A percentile compares a stretch with the other conserved stretches of the same genome.
Conservation (phyloP, 2,888 invertebrate species). For the Heliconius ismenius region DNA sequence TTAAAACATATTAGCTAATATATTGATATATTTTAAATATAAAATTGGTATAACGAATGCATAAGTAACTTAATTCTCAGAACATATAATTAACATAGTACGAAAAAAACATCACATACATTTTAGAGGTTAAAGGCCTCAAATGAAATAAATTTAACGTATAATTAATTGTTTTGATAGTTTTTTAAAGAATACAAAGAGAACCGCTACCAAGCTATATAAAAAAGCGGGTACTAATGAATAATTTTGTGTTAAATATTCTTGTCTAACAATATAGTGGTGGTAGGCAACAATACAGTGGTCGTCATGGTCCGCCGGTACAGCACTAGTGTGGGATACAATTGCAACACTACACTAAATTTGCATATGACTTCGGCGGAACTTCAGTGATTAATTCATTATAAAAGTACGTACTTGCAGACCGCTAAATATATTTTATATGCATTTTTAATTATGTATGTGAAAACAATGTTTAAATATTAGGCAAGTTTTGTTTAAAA, state of each 20-base stretch:
- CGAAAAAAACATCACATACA: constrained; percentile 6
- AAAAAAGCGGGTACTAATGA: constrained; percentile 59
- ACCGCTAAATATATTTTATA: constrained; percentile 36
- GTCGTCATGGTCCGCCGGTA: constrained; percentile 68
- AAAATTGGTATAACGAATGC: neutral
- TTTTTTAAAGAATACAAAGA: constrained; percentile 44
- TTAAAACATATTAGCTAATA: neutral
- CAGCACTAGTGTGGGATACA: constrained; percentile 63
- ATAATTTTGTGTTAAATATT: constrained; percentile 53
- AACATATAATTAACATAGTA: constrained; percentile 19
- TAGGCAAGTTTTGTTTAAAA: neutral
- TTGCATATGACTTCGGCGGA: constrained; percentile 74
- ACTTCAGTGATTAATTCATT: constrained; percentile 59
- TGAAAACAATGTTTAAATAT: neutral
- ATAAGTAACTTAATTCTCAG: constrained; percentile 12
- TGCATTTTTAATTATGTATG: constrained; percentile 25
- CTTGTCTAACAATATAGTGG: constrained; percentile 35
- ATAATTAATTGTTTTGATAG: constrained; percentile 47
- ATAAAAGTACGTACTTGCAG: constrained; percentile 40
- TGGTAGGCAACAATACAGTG: constrained; percentile 54
- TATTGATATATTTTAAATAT: constrained; percentile 1
- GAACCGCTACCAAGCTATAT: constrained; percentile 47
- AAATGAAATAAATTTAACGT: constrained; percentile 43
- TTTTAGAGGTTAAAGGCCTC: constrained; percentile 17
- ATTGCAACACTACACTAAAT: constrained; percentile 64